Evolutionary conservation across 2,113 vertebrate species (phyloP), one percentile per base, ranked within the genome.

Genomic region (Bujurquina vittata): DNA sequence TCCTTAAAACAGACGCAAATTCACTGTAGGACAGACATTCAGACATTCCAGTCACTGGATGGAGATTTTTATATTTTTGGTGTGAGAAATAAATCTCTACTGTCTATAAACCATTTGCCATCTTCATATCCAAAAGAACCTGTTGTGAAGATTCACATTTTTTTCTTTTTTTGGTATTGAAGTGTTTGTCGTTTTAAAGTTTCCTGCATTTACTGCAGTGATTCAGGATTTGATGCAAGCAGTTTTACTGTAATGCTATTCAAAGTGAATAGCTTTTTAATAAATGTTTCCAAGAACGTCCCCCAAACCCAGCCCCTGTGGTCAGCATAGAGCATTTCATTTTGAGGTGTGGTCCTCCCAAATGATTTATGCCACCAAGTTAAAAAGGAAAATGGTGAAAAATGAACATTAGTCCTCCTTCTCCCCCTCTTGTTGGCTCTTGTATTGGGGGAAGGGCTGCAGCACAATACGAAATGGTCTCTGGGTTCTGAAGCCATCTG

Each of bases 321-420:
- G 62, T 75, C 59, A 54, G 73, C 69, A 67, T 52, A 52, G 26
- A 72, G 46, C 43, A 72, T 72, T 72, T 72, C 65, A 74, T 52
- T 54, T 60, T 43, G 59, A 86, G 80, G 88, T 80, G 87, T 84
- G 75, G 84, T 81, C 79, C 49, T 76, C 35, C 59, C 54, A 72
- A 58, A 83, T 84, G 77, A 89, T 74, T 84, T 85, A 72, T 72
- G 67, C 67, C 67, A 72, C 67, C 2, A 11, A 52, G 26, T 72
- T 72, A 72, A 72, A 33, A 5, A 72, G 26, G 26, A 72, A 72
- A 54, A 72, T 72, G 26, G 46, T 54, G 59, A 91, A 88, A 90
- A 85, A 83, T 72, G 80, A 87, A 69, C 22, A 31, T 26, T 58
- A 8, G 18, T 11, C 67, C 18, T 72, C 7, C 9, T 37, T 37